Evolutionary conservation across 2,888 invertebrate genomes (phyloP).

Genomic region (Sarcophaga caerulescens): DNA sequence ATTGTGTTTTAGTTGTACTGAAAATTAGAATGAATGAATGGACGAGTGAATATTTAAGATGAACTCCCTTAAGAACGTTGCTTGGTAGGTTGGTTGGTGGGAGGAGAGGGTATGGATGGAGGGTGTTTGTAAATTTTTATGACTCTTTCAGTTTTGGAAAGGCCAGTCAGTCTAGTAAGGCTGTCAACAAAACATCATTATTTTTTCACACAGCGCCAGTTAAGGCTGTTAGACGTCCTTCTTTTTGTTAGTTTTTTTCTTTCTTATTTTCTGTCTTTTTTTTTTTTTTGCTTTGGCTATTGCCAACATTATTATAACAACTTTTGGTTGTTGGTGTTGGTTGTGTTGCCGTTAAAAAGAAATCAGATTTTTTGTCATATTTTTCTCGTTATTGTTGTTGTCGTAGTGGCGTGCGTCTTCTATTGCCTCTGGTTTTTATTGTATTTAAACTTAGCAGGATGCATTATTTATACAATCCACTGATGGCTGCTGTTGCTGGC

Average conservation of each 20-base stretch:
- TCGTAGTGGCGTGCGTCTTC: slow-evolving; percentile 2
- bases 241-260: slow-evolving; percentile 23
- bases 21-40: slow-evolving; percentile 36
- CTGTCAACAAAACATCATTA: slow-evolving; percentile 66
- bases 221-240: slow-evolving; percentile 64
- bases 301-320: slow-evolving; percentile 32
- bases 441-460: slow-evolving; percentile 51
- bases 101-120: slow-evolving; percentile 6
- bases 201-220: slow-evolving; percentile 60
- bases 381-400: slow-evolving; percentile 11
- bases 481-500: slow-evolving; percentile 32
- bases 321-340: slow-evolving; percentile 46
- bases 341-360: slow-evolving; percentile 40
- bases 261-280: not conserved
- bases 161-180: slow-evolving; percentile 52
- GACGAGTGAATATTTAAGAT: not conserved
- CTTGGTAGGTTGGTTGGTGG: not conserved
- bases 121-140: slow-evolving; percentile 49
- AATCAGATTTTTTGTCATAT: slow-evolving; percentile 21
- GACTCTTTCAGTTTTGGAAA: slow-evolving; percentile 48
- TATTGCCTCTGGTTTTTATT: slow-evolving; percentile 13
- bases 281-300: slow-evolving; percentile 28
- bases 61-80: not conserved
- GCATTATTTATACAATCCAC: slow-evolving; percentile 61
- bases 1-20: slow-evolving; percentile 1